phyloP scores from a whole-genome alignment of 2,113 vertebrate genomes.

The Leptocoma aspasia region DNA sequence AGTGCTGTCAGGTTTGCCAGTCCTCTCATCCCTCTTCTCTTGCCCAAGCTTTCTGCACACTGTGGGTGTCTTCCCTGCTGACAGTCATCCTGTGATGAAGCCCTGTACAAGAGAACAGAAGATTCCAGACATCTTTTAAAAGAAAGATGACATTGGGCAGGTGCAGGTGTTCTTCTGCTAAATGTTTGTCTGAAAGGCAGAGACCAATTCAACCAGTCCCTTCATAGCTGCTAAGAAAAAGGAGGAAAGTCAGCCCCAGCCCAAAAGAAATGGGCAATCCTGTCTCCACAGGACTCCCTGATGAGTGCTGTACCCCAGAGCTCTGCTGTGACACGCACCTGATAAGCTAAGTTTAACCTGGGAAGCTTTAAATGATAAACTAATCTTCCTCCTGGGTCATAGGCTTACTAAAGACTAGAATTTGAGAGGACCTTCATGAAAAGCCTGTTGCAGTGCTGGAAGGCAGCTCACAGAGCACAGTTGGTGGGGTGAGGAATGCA shows the following conservation, averaged over 20 bases:
- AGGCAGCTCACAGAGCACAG: neutral
- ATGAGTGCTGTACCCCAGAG: neutral
- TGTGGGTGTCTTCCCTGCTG: neutral
- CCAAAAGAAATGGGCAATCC: neutral
- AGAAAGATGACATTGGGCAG: neutral
- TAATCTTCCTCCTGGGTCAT: neutral
- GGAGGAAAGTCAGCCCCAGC: neutral
- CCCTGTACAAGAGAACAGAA: neutral
- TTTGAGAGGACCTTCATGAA: neutral
- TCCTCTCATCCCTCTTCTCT: neutral
- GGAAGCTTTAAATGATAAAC: neutral
- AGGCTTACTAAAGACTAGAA: neutral
- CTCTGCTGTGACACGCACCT: neutral
- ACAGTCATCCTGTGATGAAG: neutral
- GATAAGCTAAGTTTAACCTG: neutral
- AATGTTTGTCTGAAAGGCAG: neutral
- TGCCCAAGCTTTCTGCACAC: neutral
- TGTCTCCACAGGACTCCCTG: neutral
- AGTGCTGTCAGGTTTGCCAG: neutral
- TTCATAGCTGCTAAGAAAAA: neutral
- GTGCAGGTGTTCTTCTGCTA: neutral
- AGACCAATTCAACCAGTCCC: neutral
- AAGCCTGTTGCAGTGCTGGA: neutral
- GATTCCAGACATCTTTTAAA: neutral
- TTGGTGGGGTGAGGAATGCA: neutral